Base-by-base conservation (phyloP, 2,797 vertebrate genomes). In the Hippoglossus hippoglossus region DNA sequence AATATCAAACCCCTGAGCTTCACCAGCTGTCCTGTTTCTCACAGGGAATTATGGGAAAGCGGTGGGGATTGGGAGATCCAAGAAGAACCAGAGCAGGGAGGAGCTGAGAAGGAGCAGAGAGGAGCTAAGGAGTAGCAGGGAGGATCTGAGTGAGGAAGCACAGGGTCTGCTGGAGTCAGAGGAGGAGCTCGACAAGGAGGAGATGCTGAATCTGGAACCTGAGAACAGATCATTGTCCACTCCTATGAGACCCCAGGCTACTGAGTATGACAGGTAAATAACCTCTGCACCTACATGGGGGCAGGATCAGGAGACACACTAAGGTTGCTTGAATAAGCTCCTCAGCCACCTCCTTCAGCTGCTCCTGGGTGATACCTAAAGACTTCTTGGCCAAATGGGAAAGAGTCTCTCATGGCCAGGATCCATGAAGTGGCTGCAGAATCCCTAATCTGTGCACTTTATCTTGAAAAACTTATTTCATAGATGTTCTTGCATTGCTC, bases 21-120 rank as follows among this genome's bases (percentile, higher is more conserved):
- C n/a, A 41, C 39, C 15, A 22, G n/a, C 6, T 61, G 62, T 65
- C 73, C 15, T 74, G 13, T 71, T 59, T 73, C 55, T 74, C 18
- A 0, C 79, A 98, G 97, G 97, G 61, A 98, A 97, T 82, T 93
- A 93, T 63, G 97, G 96, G 21, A 98, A 97, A 87, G 93, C 88
- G 1, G 92, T 93, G 53, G 94, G 94, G 41, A 62, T 90, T 52
- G 81, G 84, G 54, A 95, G 89, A 79, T 75, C 83, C 56, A 86
- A 91, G 80, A 96, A 94, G 57, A 77, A 47, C 39, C 84, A 89
- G 67, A 92, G 73, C 70, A 86, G 0, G 25, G 90, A 91, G 18
- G 90, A 92, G 4, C 71, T 90, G 12, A 77, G 68, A 16, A 75
- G 44, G 51, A 92, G 87, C 68, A 80, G 81, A 12, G 93, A 94